phyloP scores from a whole-genome alignment of 1,140 invertebrate genomes.

The Bactericera cockerelli region DNA sequence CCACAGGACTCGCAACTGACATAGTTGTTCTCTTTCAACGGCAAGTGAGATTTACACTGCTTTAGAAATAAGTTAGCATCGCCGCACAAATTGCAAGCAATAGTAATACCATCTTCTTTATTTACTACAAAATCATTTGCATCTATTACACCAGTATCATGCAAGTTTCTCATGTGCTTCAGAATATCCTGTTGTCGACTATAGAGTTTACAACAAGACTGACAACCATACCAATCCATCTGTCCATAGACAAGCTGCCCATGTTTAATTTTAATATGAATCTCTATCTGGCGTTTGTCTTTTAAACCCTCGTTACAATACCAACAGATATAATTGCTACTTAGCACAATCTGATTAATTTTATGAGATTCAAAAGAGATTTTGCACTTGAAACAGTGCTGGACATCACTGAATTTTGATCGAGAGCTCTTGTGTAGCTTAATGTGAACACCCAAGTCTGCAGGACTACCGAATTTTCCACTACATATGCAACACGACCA shows the following conservation, averaged over 20 bases:
- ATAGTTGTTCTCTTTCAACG: not conserved
- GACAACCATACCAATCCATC: not conserved
- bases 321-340: not conserved
- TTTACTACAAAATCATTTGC: not conserved
- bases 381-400: not conserved
- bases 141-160: not conserved
- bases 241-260: not conserved
- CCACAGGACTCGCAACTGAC: not conserved
- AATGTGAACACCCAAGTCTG: not conserved
- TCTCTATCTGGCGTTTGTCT: not conserved
- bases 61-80: not conserved
- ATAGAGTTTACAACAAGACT: not conserved
- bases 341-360: not conserved
- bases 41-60: not conserved
- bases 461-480: not conserved
- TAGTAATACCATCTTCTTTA: not conserved
- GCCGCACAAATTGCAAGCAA: not conserved
- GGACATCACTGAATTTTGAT: not conserved
- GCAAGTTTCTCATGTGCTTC: not conserved
- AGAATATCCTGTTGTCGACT: not conserved
- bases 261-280: constrained; percentile 5
- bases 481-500: constrained; percentile 7
- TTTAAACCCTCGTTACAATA: not conserved
- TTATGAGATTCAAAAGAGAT: not conserved
- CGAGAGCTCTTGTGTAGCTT: not conserved